phyloP scores from a whole-genome alignment of 1,140 invertebrate species.

The Riptortus pedestris region DNA sequence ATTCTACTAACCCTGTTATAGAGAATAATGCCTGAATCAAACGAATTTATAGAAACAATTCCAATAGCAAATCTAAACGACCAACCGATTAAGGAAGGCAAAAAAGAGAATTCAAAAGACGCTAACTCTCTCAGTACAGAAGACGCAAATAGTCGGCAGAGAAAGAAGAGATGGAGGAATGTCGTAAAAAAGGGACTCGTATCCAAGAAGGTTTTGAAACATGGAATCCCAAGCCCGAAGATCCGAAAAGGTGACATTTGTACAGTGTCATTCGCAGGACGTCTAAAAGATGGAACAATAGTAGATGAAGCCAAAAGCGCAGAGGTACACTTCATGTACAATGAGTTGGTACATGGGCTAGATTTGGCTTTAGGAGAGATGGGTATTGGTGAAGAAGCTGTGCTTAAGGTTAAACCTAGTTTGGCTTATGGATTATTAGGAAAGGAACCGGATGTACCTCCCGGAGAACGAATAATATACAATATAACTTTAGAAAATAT shows the following conservation, averaged over 20 bases:
- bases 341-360: too few species aligned
- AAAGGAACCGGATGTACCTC: neutral
- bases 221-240: neutral
- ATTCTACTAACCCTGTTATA: too few species aligned
- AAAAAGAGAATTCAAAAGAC: too few species aligned
- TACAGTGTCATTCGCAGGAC: neutral
- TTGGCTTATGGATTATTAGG: constrained; percentile 10
- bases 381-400: neutral
- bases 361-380: neutral
- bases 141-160: too few species aligned
- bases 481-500: too few species aligned
- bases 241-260: neutral
- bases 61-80: too few species aligned
- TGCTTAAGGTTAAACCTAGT: neutral
- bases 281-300: neutral
- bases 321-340: too few species aligned
- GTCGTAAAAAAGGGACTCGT: neutral
- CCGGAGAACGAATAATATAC: neutral
- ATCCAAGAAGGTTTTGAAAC: neutral
- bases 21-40: too few species aligned
- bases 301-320: neutral
- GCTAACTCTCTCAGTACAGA: too few species aligned
- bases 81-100: too few species aligned
- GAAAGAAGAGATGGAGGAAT: neutral
- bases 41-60: too few species aligned